These are phyloP conservation scores for Drosophila peninsularis DNA, from an alignment of 2,888 invertebrate genomes.

Conservation along the genomic window DNA sequence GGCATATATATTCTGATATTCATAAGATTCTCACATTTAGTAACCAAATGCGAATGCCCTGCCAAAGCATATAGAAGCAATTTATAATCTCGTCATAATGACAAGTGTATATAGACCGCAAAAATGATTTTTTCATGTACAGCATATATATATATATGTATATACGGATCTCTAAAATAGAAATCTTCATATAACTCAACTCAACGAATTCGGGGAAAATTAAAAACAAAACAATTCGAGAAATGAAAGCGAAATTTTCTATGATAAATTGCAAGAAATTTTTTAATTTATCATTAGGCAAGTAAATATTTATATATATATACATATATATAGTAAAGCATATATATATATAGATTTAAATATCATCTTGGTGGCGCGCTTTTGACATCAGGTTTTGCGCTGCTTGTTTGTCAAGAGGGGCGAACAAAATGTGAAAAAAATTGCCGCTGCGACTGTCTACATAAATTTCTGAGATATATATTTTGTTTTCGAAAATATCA, in stretches of 20 bases:
- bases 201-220: neutral
- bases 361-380: slow-evolving; percentile 57
- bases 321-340: neutral
- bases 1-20: neutral
- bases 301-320: slow-evolving; percentile 41
- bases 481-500: slow-evolving; percentile 34
- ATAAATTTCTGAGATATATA: slow-evolving; percentile 45
- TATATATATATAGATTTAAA: slow-evolving; percentile 10
- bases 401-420: slow-evolving; percentile 55
- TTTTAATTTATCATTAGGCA: slow-evolving; percentile 58
- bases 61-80: neutral
- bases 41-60: neutral
- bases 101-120: slow-evolving; percentile 17
- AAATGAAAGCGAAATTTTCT: slow-evolving; percentile 55
- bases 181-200: slow-evolving; percentile 7
- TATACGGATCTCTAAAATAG: slow-evolving; percentile 11
- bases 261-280: slow-evolving; percentile 56
- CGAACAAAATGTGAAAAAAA: slow-evolving; percentile 10
- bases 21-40: neutral
- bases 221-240: slow-evolving; percentile 16
- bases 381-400: slow-evolving; percentile 65
- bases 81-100: slow-evolving; percentile 29
- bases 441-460: slow-evolving; percentile 36
- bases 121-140: slow-evolving; percentile 16
- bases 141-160: neutral